A percentile compares a stretch with the other conserved stretches of the same genome.
Evolutionary conservation across 2,888 invertebrate species (phyloP).

Genomic region (Leucophenga montana): DNA sequence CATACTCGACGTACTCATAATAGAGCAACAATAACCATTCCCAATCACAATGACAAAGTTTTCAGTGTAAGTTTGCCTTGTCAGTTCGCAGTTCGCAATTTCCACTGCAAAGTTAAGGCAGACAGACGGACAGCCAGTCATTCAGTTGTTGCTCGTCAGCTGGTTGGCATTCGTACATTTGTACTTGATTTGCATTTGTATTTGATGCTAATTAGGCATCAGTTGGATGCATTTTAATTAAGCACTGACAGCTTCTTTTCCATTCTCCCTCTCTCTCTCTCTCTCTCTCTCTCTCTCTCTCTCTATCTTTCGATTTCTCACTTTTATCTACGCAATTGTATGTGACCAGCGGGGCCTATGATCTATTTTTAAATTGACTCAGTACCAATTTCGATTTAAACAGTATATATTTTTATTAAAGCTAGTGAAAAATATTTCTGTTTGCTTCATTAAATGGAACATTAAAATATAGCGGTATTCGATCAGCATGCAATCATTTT

Average conservation of each 20-base stretch:
- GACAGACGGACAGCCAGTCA: not conserved
- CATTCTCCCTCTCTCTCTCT: no score
- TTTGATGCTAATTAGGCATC: conserved; percentile 64
- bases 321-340: no score
- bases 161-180: conserved; percentile 40
- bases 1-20: not conserved
- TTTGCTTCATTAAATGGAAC: no score
- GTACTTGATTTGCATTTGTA: conserved; percentile 66
- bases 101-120: not conserved
- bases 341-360: no score
- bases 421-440: no score
- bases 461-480: no score
- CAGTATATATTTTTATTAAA: no score
- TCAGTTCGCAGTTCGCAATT: not conserved
- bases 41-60: not conserved
- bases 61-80: conserved; percentile 11
- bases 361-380: no score
- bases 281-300: no score
- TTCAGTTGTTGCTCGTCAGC: conserved; percentile 34
- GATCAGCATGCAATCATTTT: no score
- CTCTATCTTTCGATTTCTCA: no score
- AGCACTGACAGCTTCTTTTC: not conserved
- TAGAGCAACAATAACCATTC: not conserved
- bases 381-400: no score
- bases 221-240: conserved; percentile 8